Conservation (phyloP, 2,888 invertebrate genomes). For the Mesodorylaimus sp. region DNA sequence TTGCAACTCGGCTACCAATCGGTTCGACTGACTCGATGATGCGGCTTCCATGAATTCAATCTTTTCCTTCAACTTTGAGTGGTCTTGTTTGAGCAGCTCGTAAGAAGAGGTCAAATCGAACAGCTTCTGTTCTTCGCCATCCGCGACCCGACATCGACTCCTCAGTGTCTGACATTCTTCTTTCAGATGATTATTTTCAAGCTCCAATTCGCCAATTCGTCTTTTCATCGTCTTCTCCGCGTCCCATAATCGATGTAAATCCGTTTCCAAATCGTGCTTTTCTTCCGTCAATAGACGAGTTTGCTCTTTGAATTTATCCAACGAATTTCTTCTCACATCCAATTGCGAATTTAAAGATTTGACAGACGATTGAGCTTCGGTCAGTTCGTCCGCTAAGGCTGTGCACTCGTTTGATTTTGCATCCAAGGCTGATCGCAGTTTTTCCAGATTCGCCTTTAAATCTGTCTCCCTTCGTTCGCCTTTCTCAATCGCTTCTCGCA, state of each 20-base stretch:
- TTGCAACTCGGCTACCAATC: too few species aligned
- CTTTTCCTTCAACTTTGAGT: too few species aligned
- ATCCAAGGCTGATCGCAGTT: neutral
- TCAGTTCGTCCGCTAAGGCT: neutral
- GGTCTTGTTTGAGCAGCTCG: too few species aligned
- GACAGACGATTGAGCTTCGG: too few species aligned
- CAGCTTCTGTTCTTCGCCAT: too few species aligned
- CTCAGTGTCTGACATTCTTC: too few species aligned
- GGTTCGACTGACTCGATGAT: too few species aligned
- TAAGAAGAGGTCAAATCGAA: too few species aligned
- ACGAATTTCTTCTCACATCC: neutral
- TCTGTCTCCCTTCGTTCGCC: neutral
- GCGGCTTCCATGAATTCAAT: too few species aligned
- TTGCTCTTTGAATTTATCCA: neutral
- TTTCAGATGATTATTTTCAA: neutral
- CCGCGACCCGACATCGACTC: too few species aligned
- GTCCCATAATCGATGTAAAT: neutral
- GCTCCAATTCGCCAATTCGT: neutral
- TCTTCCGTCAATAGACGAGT: neutral
- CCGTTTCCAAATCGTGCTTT: neutral
- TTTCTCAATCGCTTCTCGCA: too few species aligned
- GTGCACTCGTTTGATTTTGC: neutral
- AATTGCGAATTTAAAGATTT: neutral
- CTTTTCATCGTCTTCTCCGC: neutral
- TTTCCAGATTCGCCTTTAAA: neutral